Evolutionary conservation across 2,797 vertebrate species (phyloP).

Genomic region (Poeciliopsis infans): DNA sequence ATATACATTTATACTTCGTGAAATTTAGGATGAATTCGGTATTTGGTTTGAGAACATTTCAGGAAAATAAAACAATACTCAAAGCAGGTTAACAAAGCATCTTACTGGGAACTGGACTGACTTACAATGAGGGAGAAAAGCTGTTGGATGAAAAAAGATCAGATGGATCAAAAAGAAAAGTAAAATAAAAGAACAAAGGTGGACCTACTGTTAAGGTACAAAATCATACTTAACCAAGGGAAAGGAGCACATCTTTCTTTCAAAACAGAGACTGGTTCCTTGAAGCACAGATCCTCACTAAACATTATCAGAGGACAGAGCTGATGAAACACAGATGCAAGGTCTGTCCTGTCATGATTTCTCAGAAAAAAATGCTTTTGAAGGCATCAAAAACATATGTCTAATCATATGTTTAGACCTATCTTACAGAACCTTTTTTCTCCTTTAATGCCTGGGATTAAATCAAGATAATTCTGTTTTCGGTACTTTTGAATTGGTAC

Average conservation of each 20-base stretch:
- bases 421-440: neutral
- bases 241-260: neutral
- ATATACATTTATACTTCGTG: neutral
- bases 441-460: neutral
- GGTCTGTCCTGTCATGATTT: neutral
- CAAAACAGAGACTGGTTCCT: neutral
- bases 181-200: neutral
- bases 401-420: neutral
- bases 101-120: neutral
- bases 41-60: neutral
- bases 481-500: neutral
- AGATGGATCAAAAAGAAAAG: neutral
- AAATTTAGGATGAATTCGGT: neutral
- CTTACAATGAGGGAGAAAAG: neutral
- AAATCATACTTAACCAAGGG: neutral
- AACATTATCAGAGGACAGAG: neutral
- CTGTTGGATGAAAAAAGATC: neutral
- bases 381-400: neutral
- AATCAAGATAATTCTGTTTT: neutral
- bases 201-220: neutral
- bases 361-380: neutral
- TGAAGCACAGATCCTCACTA: neutral
- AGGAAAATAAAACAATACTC: neutral
- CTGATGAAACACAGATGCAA: slow-evolving; percentile 1
- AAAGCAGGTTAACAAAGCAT: neutral